These are phyloP conservation scores for Sebastes miniatus DNA, from an alignment of 2,797 vertebrate species.

Conservation along the genomic window DNA sequence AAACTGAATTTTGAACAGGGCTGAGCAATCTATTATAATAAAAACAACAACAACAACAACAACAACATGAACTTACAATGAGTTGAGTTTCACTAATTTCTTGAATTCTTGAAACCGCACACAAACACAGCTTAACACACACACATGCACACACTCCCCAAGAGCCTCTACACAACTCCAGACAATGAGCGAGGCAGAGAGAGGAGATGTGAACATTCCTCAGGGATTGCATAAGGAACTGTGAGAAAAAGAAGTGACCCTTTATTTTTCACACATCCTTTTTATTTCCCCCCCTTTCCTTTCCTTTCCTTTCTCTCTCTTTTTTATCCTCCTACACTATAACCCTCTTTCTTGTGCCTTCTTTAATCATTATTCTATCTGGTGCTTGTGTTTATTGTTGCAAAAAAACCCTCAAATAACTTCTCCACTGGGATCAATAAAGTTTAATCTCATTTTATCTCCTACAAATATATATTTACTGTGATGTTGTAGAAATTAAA, in stretches of 20 bases:
- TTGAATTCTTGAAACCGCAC: neutral
- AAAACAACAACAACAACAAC: too few relatives aligned
- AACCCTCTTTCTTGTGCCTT: neutral
- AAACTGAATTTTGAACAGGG: neutral
- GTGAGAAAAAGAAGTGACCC: constrained; percentile 64
- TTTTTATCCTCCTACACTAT: neutral
- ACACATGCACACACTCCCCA: constrained; percentile 21
- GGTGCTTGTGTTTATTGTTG: constrained; percentile 20
- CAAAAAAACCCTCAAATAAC: constrained; percentile 22
- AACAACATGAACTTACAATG: neutral
- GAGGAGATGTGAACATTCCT: constrained; percentile 77
- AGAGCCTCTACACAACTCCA: constrained; percentile 61
- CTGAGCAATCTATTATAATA: neutral
- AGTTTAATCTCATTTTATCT: constrained; percentile 29
- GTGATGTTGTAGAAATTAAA: neutral
- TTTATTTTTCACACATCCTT: constrained; percentile 49
- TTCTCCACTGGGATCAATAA: constrained; percentile 27
- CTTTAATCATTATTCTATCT: constrained; percentile 1
- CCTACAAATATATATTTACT: neutral
- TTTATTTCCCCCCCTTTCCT: neutral
- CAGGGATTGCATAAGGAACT: constrained; percentile 73
- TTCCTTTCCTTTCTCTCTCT: neutral
- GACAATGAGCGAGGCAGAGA: constrained; percentile 54
- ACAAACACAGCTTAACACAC: constrained; percentile 1
- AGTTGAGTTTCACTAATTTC: neutral